Base-by-base conservation (phyloP, 2,113 vertebrate species). In the Xiphophorus maculatus region DNA sequence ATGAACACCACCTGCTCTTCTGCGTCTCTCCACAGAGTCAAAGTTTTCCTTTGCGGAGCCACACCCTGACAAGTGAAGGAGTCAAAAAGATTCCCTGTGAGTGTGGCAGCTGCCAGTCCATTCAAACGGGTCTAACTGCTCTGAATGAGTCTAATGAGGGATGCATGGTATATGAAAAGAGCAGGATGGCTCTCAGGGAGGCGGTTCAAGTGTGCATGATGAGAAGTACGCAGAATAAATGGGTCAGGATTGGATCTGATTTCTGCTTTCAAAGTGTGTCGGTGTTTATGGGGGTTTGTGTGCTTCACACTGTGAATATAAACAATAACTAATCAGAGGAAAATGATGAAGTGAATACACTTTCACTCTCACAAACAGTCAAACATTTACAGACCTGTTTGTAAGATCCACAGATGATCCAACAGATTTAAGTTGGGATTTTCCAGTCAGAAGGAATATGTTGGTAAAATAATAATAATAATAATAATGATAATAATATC, bases 111-210 rank as follows among this genome's bases (percentile, higher is more conserved):
- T 88, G 90, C 74, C 61, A 66, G 73, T 84, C 77, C 83, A 86
- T 90, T 91, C 85, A 90, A 66, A 65, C 81, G 78, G 60, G 11
- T 61, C 78, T 62, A 88, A 71, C 66, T 60, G 77, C 73, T 69
- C 81, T 88, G 85, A 90, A 89, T 89, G 87, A 81, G 44, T 29
- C 73, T 88, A 86, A 92, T 83, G 89, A 90, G 81, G 63, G 72
- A 82, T 37, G 73, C 80, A 54, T 14, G 25, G 69, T 69, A 27
- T 30, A 19, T 85, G 82, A 88, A 90, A 69, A 83, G 65, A 72
- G 48, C 62, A 60, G 14, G 68, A 33, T 73, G 32, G 54, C 28
- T 12, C 63, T 64, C 48, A 63, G 51, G 63, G 3, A 58, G 66
- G 44, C 40, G 63, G 29, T 76, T 28, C 32, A 48, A 71, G 44